A percentile compares a stretch with the other conserved stretches of the same genome.
Conservation (phyloP, 2,797 vertebrate species). For the Anguilla anguilla region DNA sequence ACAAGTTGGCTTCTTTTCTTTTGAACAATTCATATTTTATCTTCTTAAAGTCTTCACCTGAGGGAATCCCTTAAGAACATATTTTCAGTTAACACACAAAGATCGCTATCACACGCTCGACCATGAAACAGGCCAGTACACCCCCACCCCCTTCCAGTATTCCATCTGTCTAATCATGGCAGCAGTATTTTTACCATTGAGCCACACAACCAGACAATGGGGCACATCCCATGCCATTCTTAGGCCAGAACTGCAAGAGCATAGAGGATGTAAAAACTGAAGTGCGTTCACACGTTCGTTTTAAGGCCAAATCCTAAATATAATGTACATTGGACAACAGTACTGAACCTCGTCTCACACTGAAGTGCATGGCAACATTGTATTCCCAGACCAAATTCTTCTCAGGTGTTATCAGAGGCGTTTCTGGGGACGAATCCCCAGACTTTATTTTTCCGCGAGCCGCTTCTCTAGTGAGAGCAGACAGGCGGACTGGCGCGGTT, state of each 20-base stretch:
- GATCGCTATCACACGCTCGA: neutral
- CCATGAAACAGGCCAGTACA: neutral
- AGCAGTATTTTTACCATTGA: neutral
- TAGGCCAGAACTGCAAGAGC: neutral
- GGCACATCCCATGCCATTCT: neutral
- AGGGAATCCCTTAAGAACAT: neutral
- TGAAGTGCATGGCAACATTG: neutral
- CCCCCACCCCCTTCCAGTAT: neutral
- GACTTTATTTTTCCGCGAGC: conserved; percentile 61
- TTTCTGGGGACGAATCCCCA: conserved; percentile 33
- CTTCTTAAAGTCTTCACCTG: neutral
- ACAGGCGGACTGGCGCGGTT: conserved; percentile 72
- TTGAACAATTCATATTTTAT: neutral
- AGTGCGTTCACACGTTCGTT: neutral
- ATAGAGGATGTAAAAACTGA: neutral
- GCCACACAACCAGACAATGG: neutral
- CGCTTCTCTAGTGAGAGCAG: conserved; percentile 66
- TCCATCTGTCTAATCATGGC: neutral
- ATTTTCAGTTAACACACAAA: neutral
- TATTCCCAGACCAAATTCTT: neutral
- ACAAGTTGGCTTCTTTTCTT: neutral
- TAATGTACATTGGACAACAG: neutral
- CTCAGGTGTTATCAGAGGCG: conserved; percentile 52
- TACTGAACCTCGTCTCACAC: neutral
- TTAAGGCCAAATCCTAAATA: neutral